phyloP scores from a whole-genome alignment of 2,888 invertebrate genomes.

The Drosophila pseudotalamancana region DNA sequence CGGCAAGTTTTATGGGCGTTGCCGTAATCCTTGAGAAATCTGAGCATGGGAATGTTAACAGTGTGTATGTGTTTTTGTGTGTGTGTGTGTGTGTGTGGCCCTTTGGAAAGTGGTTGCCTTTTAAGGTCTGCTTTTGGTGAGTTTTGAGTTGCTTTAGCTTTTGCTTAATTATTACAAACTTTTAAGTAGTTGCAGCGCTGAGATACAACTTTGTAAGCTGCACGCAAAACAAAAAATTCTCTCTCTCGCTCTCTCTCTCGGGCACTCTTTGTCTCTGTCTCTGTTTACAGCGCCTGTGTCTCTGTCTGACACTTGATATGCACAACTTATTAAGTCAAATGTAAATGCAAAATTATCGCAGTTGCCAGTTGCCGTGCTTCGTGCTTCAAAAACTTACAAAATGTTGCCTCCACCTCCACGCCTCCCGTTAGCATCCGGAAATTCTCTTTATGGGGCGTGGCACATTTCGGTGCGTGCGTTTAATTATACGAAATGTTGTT shows the following conservation, averaged over 20 bases:
- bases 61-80: neutral
- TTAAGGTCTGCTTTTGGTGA: constrained; percentile 25
- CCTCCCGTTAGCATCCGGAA: too few species aligned
- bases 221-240: constrained; percentile 15
- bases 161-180: constrained; percentile 77
- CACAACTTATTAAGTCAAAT: constrained; percentile 78
- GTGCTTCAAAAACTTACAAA: constrained; percentile 50
- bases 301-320: constrained; percentile 54
- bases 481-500: constrained; percentile 73
- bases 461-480: constrained; percentile 65
- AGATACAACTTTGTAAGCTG: constrained; percentile 69
- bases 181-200: constrained; percentile 72
- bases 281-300: neutral
- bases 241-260: neutral
- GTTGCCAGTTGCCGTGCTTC: constrained; percentile 56
- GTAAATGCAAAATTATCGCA: constrained; percentile 79
- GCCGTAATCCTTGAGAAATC: constrained; percentile 33
- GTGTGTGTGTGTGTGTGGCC: neutral
- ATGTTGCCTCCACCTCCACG: constrained; percentile 2
- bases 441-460: constrained; percentile 24
- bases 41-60: neutral
- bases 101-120: constrained; percentile 20
- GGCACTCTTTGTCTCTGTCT: neutral
- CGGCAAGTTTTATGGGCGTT: constrained; percentile 41
- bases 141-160: constrained; percentile 68